Evolutionary conservation across 2,888 invertebrate genomes (phyloP).

Genomic region (Eupithecia dodoneata): DNA sequence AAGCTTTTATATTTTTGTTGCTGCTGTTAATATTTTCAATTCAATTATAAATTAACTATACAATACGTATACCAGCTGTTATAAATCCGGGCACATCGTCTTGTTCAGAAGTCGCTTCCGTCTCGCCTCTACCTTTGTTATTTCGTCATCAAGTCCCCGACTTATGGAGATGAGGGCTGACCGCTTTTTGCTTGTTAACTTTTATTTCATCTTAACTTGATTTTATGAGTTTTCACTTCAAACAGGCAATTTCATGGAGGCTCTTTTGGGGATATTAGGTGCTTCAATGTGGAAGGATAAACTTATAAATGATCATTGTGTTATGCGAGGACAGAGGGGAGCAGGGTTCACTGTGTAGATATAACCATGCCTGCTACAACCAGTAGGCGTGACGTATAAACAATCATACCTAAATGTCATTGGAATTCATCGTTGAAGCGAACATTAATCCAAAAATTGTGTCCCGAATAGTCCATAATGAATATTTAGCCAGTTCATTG

Average conservation of each 20-base stretch:
- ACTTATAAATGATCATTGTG: neutral
- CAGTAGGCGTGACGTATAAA: neutral
- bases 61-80: neutral
- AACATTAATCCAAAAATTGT: neutral
- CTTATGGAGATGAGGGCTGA: constrained; percentile 21
- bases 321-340: neutral
- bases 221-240: constrained; percentile 2
- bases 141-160: constrained; percentile 30
- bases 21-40: neutral
- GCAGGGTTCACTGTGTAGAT: neutral
- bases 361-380: neutral
- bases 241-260: neutral
- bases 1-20: too few species aligned
- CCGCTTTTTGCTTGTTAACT: constrained; percentile 9
- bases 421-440: neutral
- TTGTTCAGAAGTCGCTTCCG: neutral
- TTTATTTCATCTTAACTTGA: constrained; percentile 11
- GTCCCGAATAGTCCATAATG: neutral
- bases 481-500: constrained; percentile 9
- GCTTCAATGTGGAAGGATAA: neutral
- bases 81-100: neutral
- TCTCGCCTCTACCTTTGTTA: constrained; percentile 24
- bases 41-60: neutral
- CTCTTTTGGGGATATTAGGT: neutral
- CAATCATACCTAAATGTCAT: neutral